Base-by-base conservation (phyloP, 2,113 vertebrate species). In the Trogon melanurus region DNA sequence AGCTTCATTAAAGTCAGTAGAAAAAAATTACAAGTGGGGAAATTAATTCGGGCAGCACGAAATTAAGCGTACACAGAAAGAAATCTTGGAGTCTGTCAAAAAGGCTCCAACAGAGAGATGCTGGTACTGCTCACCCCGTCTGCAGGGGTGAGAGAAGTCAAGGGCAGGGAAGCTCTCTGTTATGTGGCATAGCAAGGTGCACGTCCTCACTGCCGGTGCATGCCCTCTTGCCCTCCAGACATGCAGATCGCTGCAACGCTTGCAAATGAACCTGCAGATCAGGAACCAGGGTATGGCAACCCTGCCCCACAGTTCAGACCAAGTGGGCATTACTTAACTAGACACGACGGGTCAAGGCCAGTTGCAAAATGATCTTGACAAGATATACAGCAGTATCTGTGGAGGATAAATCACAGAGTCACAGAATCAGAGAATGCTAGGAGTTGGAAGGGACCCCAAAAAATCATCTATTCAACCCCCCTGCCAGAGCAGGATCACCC, bases 11-110 rank as follows among this genome's bases (percentile, higher is more conserved):
- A 89, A 91, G 64, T 83, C 51, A 74, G 69, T 34, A 67, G 30
- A 66, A 95, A 88, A 57, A 93, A 85, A 78, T 54, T 91, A 45
- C 29, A 93, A 80, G 67, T n/a, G 48, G 5, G 32, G 34, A 95
- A 91, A 94, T 95, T 34, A 91, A 91, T 88, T 91, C 91, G 44
- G 75, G 51, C 51, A 80, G 75, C 47, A 60, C 93, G 79, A 90
- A 93, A 90, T 90, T 45, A 90, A 96, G 83, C 34, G 53, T 20
- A n/a, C 4, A 25, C 12, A 51, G 75, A 93, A 71, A 81, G 53
- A 79, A 34, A 92, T 34, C 34, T 29, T 58, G 38, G 79, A 94
- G 44, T 60, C 4, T 2, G 32, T 17, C 54, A 41, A 66, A 84
- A 94, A 79, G 62, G 8, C 27, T 71, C 54, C n/a, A 57, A 53